Percentiles rank a stretch among this genome's conserved stretches.
phyloP scores from a whole-genome alignment of 1,140 invertebrate species.

The Vanessa tameamea region DNA sequence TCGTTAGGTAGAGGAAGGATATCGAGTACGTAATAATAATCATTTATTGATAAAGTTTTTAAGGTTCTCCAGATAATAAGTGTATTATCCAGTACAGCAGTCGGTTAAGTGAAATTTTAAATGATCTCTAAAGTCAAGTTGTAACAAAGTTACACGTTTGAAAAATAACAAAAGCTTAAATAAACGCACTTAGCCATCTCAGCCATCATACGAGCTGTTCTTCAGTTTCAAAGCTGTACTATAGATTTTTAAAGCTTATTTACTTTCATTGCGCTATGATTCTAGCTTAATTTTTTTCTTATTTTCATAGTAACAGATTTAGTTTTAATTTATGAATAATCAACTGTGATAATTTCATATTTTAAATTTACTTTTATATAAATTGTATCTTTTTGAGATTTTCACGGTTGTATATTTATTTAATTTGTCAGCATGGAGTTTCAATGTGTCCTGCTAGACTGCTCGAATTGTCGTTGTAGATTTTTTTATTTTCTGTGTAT shows the following conservation, averaged over 20 bases:
- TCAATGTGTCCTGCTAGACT: conserved; percentile 67
- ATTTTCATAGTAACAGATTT: conserved; percentile 70
- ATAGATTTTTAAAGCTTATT: conserved; percentile 74
- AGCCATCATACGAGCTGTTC: conserved; percentile 62
- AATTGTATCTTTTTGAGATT: neutral
- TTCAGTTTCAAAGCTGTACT: conserved; percentile 68
- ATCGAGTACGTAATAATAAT: conserved; percentile 23
- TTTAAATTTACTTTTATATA: conserved; percentile 5
- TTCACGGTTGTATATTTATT: conserved; percentile 36
- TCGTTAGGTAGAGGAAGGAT: neutral
- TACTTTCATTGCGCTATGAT: conserved; percentile 70
- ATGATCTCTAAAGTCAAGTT: conserved; percentile 77
- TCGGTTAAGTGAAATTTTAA: conserved; percentile 64
- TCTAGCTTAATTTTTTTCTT: conserved; percentile 66
- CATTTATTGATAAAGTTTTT: conserved; percentile 41
- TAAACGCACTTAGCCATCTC: conserved; percentile 59
- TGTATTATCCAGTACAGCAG: conserved; percentile 64
- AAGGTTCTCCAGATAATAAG: conserved; percentile 69
- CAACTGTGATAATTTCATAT: conserved; percentile 26
- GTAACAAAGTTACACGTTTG: conserved; percentile 62
- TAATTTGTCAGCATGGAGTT: conserved; percentile 66
- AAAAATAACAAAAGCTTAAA: conserved; percentile 69
- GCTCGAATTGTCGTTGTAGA: conserved; percentile 63
- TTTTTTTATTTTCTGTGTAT: conserved; percentile 48
- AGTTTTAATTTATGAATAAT: conserved; percentile 54